Percentiles rank a stretch among this genome's conserved stretches.
Conservation (phyloP, 2,797 vertebrate species). For the Oophaga sylvatica region DNA sequence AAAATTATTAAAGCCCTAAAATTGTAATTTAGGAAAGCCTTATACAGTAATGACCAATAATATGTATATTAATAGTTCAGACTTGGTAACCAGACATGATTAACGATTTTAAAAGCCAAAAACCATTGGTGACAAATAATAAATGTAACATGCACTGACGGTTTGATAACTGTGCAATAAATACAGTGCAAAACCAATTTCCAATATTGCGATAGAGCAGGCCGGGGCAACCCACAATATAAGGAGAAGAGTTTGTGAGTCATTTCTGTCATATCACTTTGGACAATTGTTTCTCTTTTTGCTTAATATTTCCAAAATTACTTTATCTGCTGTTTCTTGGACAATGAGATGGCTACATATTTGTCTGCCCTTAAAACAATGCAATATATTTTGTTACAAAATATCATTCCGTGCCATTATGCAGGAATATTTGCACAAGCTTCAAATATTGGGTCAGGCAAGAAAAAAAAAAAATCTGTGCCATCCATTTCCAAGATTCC, state of each 20-base stretch:
- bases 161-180: background rate
- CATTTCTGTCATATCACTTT: background rate
- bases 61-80: background rate
- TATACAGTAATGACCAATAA: background rate
- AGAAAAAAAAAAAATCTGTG: slow-evolving; percentile 16
- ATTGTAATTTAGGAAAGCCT: background rate
- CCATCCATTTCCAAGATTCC: slow-evolving; percentile 9
- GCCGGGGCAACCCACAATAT: background rate
- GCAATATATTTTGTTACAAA: background rate
- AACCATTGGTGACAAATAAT: background rate
- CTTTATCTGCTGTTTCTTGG: background rate
- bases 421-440: background rate
- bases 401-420: background rate
- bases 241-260: background rate
- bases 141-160: background rate
- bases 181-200: background rate
- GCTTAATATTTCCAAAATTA: background rate
- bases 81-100: background rate
- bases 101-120: background rate
- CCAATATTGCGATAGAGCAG: background rate
- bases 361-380: background rate
- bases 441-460: slow-evolving; percentile 29
- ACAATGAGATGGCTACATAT: background rate
- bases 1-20: background rate
- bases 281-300: background rate